Base-by-base conservation (phyloP, 1,140 invertebrate species). In the Eciton burchellii region DNA sequence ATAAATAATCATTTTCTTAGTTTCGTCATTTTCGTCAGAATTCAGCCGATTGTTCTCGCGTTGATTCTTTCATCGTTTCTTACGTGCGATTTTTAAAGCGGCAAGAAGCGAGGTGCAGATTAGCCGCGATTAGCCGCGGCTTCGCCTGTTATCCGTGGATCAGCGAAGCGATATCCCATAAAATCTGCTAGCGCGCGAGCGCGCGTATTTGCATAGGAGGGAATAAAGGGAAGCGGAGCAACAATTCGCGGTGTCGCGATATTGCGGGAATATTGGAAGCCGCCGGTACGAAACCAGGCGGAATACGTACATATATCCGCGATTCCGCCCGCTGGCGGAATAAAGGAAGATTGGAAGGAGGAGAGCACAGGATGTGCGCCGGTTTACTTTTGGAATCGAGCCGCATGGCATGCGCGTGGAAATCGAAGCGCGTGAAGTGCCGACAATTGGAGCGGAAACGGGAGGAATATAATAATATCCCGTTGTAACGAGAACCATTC, bases 221-320 rank as follows among this genome's bases (percentile, higher is more conserved):
- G 56, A 26, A 45, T 79, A 79, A 79, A 63, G n/a, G n/a, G n/a
- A 79, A 77, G n/a, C 63, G 49, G 57, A 35, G 41, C 63, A 79
- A 70, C 74, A 79, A 79, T 79, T 79, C 74, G 74, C 47, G 62
- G 49, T 43, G 62, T 68, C 21, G 54, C 49, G 74, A 79, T 79
- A 79, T 79, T 68, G 63, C 74, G 24, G 12, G 74, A 79, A 79
- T 79, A 79, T 70, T 79, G 74, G 74, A 70, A 70, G 74, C 35
- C 74, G 62, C 9, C 49, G 63, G 49, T 63, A 54, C 21, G 63
- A 56, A 70, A 35, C 21, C 49, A 70, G 49, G 49, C 63, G 63
- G 49, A 79, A 79, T 79, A 70, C 63, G 70, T 79, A 70, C 35
- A 79, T 79, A 70, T 79, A 70, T 70, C 41, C 41, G 14, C 35